Percentiles rank a stretch among this genome's conserved stretches.
phyloP scores from a whole-genome alignment of 2,888 invertebrate species.

The Meiosimyza platycephala region DNA sequence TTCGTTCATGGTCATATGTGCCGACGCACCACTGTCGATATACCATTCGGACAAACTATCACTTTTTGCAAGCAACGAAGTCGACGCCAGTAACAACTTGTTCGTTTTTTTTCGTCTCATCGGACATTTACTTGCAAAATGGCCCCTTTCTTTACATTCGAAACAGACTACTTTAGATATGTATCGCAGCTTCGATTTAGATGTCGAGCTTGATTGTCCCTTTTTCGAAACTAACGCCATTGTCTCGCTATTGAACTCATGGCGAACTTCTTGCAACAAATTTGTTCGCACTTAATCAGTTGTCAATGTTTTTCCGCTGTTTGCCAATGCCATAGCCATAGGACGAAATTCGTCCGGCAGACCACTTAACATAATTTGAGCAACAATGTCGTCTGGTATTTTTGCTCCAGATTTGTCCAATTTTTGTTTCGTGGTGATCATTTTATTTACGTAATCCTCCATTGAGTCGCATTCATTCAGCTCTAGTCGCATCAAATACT shows the following conservation, averaged over 20 bases:
- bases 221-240: slow-evolving; percentile 32
- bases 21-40: slow-evolving; percentile 35
- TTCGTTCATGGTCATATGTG: slow-evolving; percentile 39
- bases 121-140: slow-evolving; percentile 38
- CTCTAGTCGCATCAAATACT: slow-evolving; percentile 26
- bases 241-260: slow-evolving; percentile 22
- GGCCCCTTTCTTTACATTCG: slow-evolving; percentile 35
- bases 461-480: slow-evolving; percentile 33
- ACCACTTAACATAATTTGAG: slow-evolving; percentile 16
- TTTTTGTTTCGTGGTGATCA: slow-evolving; percentile 33
- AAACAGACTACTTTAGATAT: slow-evolving; percentile 10
- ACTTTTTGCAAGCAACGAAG: slow-evolving; percentile 34
- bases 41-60: slow-evolving; percentile 34
- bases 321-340: slow-evolving; percentile 36
- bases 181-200: slow-evolving; percentile 11
- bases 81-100: slow-evolving; percentile 31
- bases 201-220: not conserved
- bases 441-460: slow-evolving; percentile 38
- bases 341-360: slow-evolving; percentile 36
- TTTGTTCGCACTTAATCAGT: slow-evolving; percentile 38
- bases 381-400: slow-evolving; percentile 32
- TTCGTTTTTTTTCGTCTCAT: slow-evolving; percentile 22
- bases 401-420: slow-evolving; percentile 35
- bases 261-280: slow-evolving; percentile 26
- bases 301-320: slow-evolving; percentile 32